Evolutionary conservation across 2,113 vertebrate species (phyloP).

Genomic region (Anseranas semipalmata): DNA sequence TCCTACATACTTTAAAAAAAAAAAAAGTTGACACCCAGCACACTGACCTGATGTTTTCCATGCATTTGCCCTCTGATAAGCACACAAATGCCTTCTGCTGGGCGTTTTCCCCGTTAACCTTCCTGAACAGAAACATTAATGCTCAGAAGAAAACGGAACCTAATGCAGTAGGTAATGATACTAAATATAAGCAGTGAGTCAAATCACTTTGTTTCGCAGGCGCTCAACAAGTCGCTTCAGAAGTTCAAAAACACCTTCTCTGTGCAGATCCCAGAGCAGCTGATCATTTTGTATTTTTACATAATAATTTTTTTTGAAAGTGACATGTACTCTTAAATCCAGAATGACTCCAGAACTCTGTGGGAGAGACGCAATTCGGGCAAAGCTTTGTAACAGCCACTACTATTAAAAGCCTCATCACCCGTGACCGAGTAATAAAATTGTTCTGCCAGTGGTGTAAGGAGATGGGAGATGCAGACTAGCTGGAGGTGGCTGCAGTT

Average conservation of each 20-base stretch:
- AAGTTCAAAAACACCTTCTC: background rate
- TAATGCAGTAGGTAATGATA: conserved; percentile 43
- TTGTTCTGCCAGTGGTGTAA: background rate
- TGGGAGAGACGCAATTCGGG: background rate
- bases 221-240: background rate
- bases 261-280: background rate
- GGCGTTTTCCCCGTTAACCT: conserved; percentile 65
- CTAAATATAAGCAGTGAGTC: conserved; percentile 65
- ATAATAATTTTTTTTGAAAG: background rate
- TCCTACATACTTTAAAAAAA: background rate
- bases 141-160: conserved; percentile 39
- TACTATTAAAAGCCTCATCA: conserved; percentile 8
- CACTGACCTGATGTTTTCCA: conserved; percentile 54
- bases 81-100: conserved; percentile 49
- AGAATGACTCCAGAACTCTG: background rate
- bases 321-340: background rate
- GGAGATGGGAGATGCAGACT: background rate
- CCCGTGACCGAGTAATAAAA: background rate
- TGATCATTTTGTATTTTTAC: background rate
- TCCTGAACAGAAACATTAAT: conserved; percentile 50
- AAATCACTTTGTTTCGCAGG: conserved; percentile 34
- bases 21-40: conserved; percentile 27
- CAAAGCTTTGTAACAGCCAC: background rate
- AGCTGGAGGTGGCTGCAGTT: background rate
- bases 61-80: conserved; percentile 35